Evolutionary conservation across 2,113 vertebrate species (phyloP).

Genomic region (Seriola dumerili): DNA sequence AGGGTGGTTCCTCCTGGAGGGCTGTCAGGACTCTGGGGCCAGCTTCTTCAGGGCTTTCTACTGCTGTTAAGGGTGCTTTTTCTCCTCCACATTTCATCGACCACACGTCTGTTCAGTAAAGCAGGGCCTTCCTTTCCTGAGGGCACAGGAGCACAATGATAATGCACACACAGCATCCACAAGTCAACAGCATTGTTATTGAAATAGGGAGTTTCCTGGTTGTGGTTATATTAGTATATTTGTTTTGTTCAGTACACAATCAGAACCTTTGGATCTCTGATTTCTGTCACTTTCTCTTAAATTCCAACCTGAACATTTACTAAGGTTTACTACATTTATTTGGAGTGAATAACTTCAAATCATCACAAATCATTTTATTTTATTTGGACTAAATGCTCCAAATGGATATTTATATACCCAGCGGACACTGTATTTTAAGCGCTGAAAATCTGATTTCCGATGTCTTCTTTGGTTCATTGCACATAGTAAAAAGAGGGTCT

Average conservation of each 20-base stretch:
- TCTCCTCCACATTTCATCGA: constrained; percentile 69
- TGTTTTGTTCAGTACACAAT: constrained; percentile 2
- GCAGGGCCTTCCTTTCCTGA: constrained; percentile 45
- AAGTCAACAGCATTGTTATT: constrained; percentile 32
- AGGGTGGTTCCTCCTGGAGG: constrained; percentile 87
- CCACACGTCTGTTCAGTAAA: constrained; percentile 63
- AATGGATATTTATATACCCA: not conserved
- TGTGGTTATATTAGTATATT: constrained; percentile 14
- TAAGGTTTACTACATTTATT: not conserved
- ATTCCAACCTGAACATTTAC: not conserved
- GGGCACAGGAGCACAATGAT: constrained; percentile 10
- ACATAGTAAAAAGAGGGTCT: constrained; percentile 54
- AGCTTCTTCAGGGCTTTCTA: constrained; percentile 74
- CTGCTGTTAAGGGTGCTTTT: constrained; percentile 77
- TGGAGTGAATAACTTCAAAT: not conserved
- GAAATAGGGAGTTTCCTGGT: constrained; percentile 15
- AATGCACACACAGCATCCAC: constrained; percentile 28
- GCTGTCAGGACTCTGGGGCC: constrained; percentile 81
- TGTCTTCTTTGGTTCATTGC: constrained; percentile 49
- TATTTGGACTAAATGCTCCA: not conserved
- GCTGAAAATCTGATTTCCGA: constrained; percentile 34
- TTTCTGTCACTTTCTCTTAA: not conserved
- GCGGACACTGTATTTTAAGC: constrained; percentile 15
- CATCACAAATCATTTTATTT: constrained; percentile 2
- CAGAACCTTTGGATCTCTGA: not conserved